These are phyloP conservation scores for Lanistes nyassanus DNA, from an alignment of 1,140 invertebrate species.

Conservation along the genomic window DNA sequence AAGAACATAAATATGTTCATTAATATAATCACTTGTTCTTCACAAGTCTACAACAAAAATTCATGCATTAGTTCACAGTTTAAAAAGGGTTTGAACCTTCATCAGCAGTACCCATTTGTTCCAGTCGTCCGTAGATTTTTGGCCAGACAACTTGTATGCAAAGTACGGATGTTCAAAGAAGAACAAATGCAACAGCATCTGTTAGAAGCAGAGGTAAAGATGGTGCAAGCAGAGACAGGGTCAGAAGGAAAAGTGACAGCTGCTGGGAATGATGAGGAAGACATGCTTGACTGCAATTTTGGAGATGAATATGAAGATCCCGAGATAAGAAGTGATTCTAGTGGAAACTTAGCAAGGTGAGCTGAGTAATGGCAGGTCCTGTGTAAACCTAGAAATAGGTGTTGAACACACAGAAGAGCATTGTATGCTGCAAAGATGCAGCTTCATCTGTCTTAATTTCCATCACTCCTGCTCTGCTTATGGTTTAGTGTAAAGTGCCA, in stretches of 20 bases:
- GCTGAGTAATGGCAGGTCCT: background rate
- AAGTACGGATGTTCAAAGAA: background rate
- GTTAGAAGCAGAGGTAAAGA: constrained; percentile 3
- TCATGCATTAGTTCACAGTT: too few species aligned
- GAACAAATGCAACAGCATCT: constrained; percentile 5
- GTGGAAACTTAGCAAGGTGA: background rate
- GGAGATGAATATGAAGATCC: background rate
- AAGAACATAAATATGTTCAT: background rate
- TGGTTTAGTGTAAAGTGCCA: constrained; percentile 31
- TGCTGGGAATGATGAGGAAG: background rate
- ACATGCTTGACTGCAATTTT: too few species aligned
- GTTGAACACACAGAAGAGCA: too few species aligned
- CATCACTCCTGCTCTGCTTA: too few species aligned
- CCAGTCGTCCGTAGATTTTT: constrained; percentile 9
- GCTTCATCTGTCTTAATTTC: too few species aligned
- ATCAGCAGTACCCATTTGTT: background rate
- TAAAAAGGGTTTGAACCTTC: too few species aligned
- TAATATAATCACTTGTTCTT: background rate
- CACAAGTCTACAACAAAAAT: too few species aligned
- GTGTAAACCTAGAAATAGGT: too few species aligned
- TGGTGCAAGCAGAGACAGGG: background rate
- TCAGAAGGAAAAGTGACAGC: too few species aligned
- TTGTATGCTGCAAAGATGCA: too few species aligned
- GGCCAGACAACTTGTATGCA: constrained; percentile 1
- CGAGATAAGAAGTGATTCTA: background rate